phyloP scores from a whole-genome alignment of 1,140 invertebrate genomes.

The Lepidurus apus region DNA sequence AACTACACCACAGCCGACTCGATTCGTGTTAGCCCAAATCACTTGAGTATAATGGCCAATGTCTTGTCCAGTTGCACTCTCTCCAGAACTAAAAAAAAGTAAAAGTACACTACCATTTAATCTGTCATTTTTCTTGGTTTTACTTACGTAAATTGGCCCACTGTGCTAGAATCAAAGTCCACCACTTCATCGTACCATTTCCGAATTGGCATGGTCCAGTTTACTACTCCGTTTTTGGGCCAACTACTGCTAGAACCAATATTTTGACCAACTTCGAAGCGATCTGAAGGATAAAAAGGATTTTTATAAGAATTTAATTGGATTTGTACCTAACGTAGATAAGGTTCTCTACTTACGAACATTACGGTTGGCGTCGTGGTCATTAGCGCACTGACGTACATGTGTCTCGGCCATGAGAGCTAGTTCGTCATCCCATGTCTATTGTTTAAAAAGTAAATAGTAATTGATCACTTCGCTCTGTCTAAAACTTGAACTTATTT shows the following conservation, averaged over 20 bases:
- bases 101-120: background rate
- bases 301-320: background rate
- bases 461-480: background rate
- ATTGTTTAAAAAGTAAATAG: slow-evolving; percentile 28
- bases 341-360: slow-evolving; percentile 52
- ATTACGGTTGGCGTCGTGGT: slow-evolving; percentile 60
- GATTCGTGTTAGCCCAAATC: slow-evolving; percentile 31
- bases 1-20: slow-evolving; percentile 31
- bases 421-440: slow-evolving; percentile 82
- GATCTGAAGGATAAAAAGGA: slow-evolving; percentile 5
- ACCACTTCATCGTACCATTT: slow-evolving; percentile 30
- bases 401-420: slow-evolving; percentile 72
- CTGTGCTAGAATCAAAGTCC: background rate
- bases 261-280: slow-evolving; percentile 32
- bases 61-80: background rate
- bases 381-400: slow-evolving; percentile 68
- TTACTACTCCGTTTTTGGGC: background rate
- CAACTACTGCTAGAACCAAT: background rate
- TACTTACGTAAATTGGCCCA: slow-evolving; percentile 7
- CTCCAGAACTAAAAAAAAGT: background rate
- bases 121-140: background rate
- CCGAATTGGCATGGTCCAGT: slow-evolving; percentile 22
- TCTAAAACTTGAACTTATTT: background rate
- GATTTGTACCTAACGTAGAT: background rate
- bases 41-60: slow-evolving; percentile 34